Percentiles rank a stretch among this genome's conserved stretches.
These are phyloP conservation scores for Lasioglossum morio DNA, from an alignment of 2,888 invertebrate species.

Conservation along the genomic window DNA sequence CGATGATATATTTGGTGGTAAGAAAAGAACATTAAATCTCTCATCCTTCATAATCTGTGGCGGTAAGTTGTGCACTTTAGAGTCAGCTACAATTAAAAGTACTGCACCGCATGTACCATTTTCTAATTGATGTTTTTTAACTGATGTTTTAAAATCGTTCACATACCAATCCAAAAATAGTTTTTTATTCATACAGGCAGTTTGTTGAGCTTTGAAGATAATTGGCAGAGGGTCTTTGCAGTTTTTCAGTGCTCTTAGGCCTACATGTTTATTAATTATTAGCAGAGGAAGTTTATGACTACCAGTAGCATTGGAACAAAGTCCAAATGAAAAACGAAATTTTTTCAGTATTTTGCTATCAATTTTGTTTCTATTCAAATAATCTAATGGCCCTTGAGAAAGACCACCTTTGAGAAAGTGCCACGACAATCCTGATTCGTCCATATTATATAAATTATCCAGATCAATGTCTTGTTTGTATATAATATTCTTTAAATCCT, in stretches of 20 bases:
- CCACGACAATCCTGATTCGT: not conserved
- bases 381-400: too few species aligned
- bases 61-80: not conserved
- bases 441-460: not conserved
- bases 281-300: not conserved
- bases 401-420: too few species aligned
- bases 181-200: not conserved
- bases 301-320: not conserved
- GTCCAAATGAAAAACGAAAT: not conserved
- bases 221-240: not conserved
- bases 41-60: not conserved
- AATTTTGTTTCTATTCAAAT: not conserved
- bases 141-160: not conserved
- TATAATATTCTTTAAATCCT: not conserved
- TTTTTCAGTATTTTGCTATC: not conserved
- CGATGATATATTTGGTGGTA: not conserved
- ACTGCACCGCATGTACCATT: not conserved
- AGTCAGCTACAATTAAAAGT: not conserved
- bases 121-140: not conserved
- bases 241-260: not conserved
- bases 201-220: not conserved
- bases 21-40: not conserved
- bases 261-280: constrained; percentile 2
- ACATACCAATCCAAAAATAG: constrained; percentile 3
- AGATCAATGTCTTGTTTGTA: not conserved